Percentiles rank a stretch among this genome's conserved stretches.
phyloP scores from a whole-genome alignment of 2,888 invertebrate species.

The Pilophorus perplexus region DNA sequence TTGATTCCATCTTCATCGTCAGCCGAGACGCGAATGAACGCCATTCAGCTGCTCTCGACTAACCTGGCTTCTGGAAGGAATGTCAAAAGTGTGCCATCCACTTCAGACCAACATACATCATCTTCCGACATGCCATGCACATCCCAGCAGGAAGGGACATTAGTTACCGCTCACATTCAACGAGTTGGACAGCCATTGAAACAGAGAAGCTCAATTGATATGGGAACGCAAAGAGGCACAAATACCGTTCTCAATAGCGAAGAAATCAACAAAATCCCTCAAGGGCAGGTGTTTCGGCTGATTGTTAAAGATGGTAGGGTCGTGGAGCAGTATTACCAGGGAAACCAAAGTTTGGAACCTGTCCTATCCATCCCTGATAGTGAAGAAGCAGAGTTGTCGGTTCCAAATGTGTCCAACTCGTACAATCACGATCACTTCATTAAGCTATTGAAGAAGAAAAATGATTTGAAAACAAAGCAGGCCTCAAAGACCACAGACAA shows the following conservation, averaged over 20 bases:
- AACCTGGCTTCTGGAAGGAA: slow-evolving; percentile 16
- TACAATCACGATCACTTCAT: slow-evolving; percentile 43
- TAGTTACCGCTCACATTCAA: slow-evolving; percentile 55
- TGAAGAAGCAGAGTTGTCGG: slow-evolving; percentile 34
- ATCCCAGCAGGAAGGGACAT: slow-evolving; percentile 50
- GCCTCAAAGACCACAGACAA: slow-evolving; percentile 44
- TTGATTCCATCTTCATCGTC: slow-evolving; percentile 1
- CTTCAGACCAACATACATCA: not conserved
- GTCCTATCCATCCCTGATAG: slow-evolving; percentile 42
- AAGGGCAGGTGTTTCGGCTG: slow-evolving; percentile 43
- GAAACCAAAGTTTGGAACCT: slow-evolving; percentile 41
- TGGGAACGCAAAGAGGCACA: slow-evolving; percentile 1
- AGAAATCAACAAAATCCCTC: slow-evolving; percentile 9
- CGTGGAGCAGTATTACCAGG: slow-evolving; percentile 43
- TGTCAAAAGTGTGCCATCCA: not conserved
- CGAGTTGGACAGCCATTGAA: slow-evolving; percentile 54
- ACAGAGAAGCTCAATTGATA: slow-evolving; percentile 28
- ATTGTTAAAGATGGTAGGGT: slow-evolving; percentile 45
- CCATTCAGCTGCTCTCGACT: slow-evolving; percentile 19
- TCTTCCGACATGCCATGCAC: slow-evolving; percentile 5
- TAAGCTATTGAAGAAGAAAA: slow-evolving; percentile 43
- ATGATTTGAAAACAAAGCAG: slow-evolving; percentile 40
- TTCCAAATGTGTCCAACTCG: slow-evolving; percentile 33
- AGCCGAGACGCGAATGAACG: slow-evolving; percentile 5
- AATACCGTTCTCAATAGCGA: slow-evolving; percentile 16